phyloP scores from a whole-genome alignment of 1,140 invertebrate species.

The Rhyzopertha dominica region DNA sequence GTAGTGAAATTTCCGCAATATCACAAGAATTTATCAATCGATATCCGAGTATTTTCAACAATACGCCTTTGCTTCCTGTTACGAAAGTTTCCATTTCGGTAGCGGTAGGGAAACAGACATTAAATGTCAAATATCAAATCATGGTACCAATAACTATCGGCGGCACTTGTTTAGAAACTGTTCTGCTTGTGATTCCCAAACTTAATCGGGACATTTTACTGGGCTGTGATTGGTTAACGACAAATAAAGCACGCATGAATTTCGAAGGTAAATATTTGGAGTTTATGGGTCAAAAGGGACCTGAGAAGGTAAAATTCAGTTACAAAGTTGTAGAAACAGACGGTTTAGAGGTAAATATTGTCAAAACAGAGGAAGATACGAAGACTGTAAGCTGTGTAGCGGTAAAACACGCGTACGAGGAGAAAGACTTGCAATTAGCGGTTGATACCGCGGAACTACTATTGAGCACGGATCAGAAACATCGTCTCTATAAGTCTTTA shows the following conservation, averaged over 20 bases:
- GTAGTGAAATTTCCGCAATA: no score
- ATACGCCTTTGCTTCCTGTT: no score
- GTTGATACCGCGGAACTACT: no score
- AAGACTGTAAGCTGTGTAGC: no score
- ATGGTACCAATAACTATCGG: background rate
- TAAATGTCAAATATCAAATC: constrained; percentile 7
- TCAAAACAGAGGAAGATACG: no score
- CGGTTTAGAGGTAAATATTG: background rate
- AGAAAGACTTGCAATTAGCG: background rate
- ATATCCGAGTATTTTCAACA: no score
- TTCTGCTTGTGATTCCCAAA: background rate
- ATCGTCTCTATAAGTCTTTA: constrained; percentile 1
- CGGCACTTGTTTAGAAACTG: background rate
- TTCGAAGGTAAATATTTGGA: background rate
- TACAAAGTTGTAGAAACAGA: background rate
- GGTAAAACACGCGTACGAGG: background rate
- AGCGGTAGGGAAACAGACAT: background rate
- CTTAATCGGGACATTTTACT: background rate
- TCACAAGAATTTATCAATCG: no score
- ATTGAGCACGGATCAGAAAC: constrained; percentile 1
- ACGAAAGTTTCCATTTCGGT: no score
- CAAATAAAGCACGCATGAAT: background rate
- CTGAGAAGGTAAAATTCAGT: background rate
- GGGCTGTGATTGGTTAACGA: background rate
- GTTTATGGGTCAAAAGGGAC: background rate